Evolutionary conservation across 2,888 invertebrate species (phyloP).

Genomic region (Chelonus formosanus): DNA sequence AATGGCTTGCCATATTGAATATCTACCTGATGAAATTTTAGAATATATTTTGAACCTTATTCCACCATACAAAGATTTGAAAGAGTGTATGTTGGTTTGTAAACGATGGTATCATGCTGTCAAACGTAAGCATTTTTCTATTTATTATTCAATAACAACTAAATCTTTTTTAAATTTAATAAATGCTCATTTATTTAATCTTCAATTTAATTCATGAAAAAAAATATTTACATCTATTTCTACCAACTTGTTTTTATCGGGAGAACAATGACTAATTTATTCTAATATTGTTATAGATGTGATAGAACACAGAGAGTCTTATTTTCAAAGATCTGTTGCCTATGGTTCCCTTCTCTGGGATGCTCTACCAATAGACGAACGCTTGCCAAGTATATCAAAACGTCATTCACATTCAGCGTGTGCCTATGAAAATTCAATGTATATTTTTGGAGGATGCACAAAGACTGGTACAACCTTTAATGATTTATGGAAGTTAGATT

Average conservation of each 20-base stretch:
- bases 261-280: no score
- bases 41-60: conserved; percentile 90
- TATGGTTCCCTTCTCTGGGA: conserved; percentile 83
- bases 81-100: conserved; percentile 85
- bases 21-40: conserved; percentile 91
- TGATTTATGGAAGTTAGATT: conserved; percentile 93
- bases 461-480: conserved; percentile 94
- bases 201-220: no score
- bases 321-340: conserved; percentile 79
- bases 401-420: conserved; percentile 93
- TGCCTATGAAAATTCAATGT: conserved; percentile 85
- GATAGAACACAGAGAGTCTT: conserved; percentile 76
- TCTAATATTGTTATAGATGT: conserved; percentile 72
- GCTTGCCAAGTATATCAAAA: conserved; percentile 83
- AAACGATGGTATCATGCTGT: conserved; percentile 87
- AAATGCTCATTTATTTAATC: no score
- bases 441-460: conserved; percentile 96
- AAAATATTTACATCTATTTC: no score
- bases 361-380: conserved; percentile 68
- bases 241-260: no score
- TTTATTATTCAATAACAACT: conserved; percentile 5
- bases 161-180: background rate
- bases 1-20: conserved; percentile 68
- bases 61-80: conserved; percentile 90
- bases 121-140: conserved; percentile 73